Evolutionary conservation across 1,140 invertebrate genomes (phyloP).

Genomic region (Drosophila repletoides): DNA sequence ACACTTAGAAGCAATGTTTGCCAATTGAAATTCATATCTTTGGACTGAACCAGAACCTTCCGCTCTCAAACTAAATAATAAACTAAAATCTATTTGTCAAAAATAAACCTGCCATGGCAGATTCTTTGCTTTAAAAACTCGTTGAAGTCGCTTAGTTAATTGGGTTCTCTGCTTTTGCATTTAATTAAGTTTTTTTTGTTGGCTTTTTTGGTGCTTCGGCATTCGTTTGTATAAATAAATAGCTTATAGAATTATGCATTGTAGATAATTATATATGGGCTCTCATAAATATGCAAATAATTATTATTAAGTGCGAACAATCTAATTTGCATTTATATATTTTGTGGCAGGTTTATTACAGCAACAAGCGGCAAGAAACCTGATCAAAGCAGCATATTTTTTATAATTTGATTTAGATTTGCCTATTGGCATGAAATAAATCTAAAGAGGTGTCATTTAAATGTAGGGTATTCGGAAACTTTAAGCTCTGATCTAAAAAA

Average conservation of each 20-base stretch:
- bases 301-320: conserved; percentile 71
- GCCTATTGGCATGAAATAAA: too few relatives aligned
- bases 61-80: conserved; percentile 11
- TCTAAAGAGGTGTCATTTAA: too few relatives aligned
- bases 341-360: conserved; percentile 32
- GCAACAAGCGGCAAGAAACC: conserved; percentile 12
- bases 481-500: too few relatives aligned
- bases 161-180: conserved; percentile 22
- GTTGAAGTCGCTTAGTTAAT: conserved; percentile 6
- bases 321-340: conserved; percentile 61
- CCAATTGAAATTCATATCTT: conserved; percentile 53
- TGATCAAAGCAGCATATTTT: conserved; percentile 16
- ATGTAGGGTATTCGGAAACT: too few relatives aligned
- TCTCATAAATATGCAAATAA: conserved; percentile 65
- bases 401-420: neutral
- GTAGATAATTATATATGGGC: conserved; percentile 47
- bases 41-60: conserved; percentile 35
- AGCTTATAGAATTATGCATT: conserved; percentile 40
- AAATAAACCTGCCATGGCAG: conserved; percentile 1
- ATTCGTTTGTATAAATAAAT: conserved; percentile 41
- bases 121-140: conserved; percentile 19
- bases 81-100: conserved; percentile 16
- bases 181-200: conserved; percentile 33
- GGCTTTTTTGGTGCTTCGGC: conserved; percentile 35
- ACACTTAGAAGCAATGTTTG: conserved; percentile 22